Evolutionary conservation across 2,888 invertebrate species (phyloP), one percentile per base, ranked within the genome.

Genomic region (Cheilosia grossa): DNA sequence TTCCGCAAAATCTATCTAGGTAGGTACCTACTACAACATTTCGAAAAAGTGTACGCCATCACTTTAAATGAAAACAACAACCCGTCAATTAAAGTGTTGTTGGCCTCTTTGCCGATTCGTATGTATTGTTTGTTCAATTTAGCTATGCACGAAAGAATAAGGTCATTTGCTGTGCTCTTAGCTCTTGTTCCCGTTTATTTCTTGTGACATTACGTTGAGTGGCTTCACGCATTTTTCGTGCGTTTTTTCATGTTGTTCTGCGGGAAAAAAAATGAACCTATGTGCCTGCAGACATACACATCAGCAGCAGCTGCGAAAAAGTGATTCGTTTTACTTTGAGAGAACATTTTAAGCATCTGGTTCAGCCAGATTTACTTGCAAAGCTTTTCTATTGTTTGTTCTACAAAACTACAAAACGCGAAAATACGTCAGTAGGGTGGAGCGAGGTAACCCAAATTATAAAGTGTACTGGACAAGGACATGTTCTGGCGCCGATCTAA

Each of bases 171-270:
- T 69, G 67, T 67, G 64, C 47, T 70, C 66, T 77, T 72, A 64
- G 70, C 40, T 70, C 70, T 77, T 72, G 70, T 66, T 70, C 75
- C 51, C 47, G 61, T 66, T 70, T 56, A 24, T 44, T 59, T 61
- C 17, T 72, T 74, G 66, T 53, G 61, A 72, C 66, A 77, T 72
- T 82, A 61, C 77, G 33, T 78, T 82, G 33, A 77, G 61, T 67
- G 63, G 67, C 27, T 82, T 82, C 5, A 44, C 44, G 44, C 49
- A 66, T 66, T 66, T 64, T 49, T 42, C 19, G 40, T 42, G 21
- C 27, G 53, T 47, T n/a, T 63, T 63, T 56, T 40, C 24, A 37
- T 30, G 63, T 44, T 40, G 30, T 47, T 42, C 13, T 19, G 30
- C 4, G 19, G 19, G 27, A 6, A 21, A 47, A 24, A 2, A 64